Evolutionary conservation across 2,113 vertebrate genomes (phyloP).

Genomic region (Podocnemis expansa): DNA sequence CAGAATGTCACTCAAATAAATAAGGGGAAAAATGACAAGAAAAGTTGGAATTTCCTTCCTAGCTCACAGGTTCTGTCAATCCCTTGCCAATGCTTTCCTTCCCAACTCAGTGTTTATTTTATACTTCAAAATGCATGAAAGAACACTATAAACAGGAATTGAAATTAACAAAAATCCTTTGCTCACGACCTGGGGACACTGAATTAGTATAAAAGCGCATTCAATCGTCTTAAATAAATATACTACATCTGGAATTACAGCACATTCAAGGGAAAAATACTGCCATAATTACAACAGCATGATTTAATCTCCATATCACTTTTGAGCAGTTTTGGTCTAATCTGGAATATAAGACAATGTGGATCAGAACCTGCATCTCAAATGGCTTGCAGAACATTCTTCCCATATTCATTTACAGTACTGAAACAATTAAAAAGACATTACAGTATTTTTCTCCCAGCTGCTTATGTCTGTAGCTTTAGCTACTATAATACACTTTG

Average conservation of each 20-base stretch:
- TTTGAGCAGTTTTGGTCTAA: slow-evolving; percentile 71
- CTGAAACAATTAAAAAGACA: slow-evolving; percentile 77
- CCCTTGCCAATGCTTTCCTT: slow-evolving; percentile 40
- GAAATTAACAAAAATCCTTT: slow-evolving; percentile 60
- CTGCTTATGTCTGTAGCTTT: slow-evolving; percentile 75
- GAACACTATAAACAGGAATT: slow-evolving; percentile 51
- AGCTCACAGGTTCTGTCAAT: slow-evolving; percentile 38
- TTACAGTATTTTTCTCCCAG: slow-evolving; percentile 81
- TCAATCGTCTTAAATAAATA: slow-evolving; percentile 76
- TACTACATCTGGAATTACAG: slow-evolving; percentile 75
- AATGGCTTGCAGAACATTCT: slow-evolving; percentile 71
- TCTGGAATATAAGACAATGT: slow-evolving; percentile 65
- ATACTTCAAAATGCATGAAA: slow-evolving; percentile 54
- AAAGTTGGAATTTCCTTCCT: neutral
- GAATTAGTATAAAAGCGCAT: slow-evolving; percentile 73
- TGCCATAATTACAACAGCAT: slow-evolving; percentile 63
- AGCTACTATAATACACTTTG: slow-evolving; percentile 70
- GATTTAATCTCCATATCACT: slow-evolving; percentile 60
- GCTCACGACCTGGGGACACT: slow-evolving; percentile 62
- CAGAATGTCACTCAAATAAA: slow-evolving; percentile 49
- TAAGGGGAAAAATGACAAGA: slow-evolving; percentile 5
- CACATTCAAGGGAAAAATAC: slow-evolving; percentile 70
- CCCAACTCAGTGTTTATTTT: neutral
- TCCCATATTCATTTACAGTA: slow-evolving; percentile 78
- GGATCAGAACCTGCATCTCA: slow-evolving; percentile 77